Conservation (phyloP, 2,797 vertebrate species). For the Sebastes iracundus region DNA sequence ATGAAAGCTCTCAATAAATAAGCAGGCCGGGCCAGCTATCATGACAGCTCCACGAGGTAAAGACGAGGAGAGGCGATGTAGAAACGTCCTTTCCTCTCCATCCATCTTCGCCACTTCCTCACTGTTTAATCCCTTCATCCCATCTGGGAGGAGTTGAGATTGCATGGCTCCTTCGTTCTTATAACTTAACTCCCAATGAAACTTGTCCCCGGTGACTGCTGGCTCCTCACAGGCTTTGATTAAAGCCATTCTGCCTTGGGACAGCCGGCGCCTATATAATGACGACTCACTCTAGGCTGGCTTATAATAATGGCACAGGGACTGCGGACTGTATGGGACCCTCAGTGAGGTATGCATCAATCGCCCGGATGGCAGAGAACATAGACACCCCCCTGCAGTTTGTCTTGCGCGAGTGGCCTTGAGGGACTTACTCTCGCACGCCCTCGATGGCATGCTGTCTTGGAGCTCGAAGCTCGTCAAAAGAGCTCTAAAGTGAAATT, state of each 20-base stretch:
- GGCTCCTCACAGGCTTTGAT: conserved; percentile 73
- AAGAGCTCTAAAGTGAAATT: conserved; percentile 67
- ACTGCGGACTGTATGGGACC: conserved; percentile 56
- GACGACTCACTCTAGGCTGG: conserved; percentile 53
- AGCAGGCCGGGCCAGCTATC: conserved; percentile 53
- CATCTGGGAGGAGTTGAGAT: conserved; percentile 41
- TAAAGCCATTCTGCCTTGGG: conserved; percentile 71
- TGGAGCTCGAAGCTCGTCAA: conserved; percentile 64
- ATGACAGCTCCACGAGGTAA: conserved; percentile 59
- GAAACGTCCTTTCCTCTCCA: conserved; percentile 44
- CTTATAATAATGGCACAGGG: conserved; percentile 53
- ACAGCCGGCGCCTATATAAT: conserved; percentile 59
- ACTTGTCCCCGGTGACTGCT: conserved; percentile 68
- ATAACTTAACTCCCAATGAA: conserved; percentile 66
- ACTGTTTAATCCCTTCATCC: conserved; percentile 56
- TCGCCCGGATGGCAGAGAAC: conserved; percentile 58
- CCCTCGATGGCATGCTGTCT: conserved; percentile 64
- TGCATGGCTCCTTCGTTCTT: conserved; percentile 51
- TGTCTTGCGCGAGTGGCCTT: conserved; percentile 62
- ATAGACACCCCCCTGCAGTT: conserved; percentile 61
- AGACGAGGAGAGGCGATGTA: conserved; percentile 48
- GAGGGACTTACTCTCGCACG: conserved; percentile 56
- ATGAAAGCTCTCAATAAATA: conserved; percentile 74
- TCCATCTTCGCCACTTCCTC: conserved; percentile 54
- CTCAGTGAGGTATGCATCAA: conserved; percentile 64